Evolutionary conservation across 2,888 invertebrate genomes (phyloP), one percentile per base, ranked within the genome.

Genomic region (Polyommatus iphigenia): DNA sequence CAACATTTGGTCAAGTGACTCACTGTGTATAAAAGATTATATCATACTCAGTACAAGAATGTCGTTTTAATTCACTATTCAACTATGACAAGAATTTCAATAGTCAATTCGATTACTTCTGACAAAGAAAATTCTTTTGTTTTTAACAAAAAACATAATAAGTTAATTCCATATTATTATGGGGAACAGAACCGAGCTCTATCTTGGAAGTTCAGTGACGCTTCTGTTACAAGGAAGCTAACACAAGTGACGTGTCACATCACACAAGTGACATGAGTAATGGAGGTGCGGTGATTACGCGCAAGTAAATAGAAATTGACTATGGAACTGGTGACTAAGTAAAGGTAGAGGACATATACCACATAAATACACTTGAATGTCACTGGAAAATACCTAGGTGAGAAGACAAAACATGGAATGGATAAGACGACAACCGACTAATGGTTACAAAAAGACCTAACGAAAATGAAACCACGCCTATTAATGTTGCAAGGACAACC

Each of bases 231-330:
- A 24, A 62, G 24, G 62, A 62, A 62, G 62, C 62, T 4, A 24
- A 62, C 13, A 62, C 62, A 20, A 62, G 10, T 62, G 24, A 62
- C 62, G 36, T 71, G 32, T 32, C 32, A 32, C 32, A 32, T 36
- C 3, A 24, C 10, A 62, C 62, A 71, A 32, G 3, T 32, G 4
- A 32, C 36, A 36, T 7, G 36, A 71, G 71, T 71, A 71, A 71
- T 36, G 36, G 15, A 73, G 73, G 73, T 46, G 73, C 73, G 73
- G 73, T 24, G 20, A 73, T 72, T 72, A 50, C 73, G 41, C 41
- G 50, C 73, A 24, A 46, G 46, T 24, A 46, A 73, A 73, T 73
- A 73, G 73, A 73, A 46, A 73, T 71, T 71, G 71, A 36, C 36
- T 36, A 46, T 50, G 24, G 73, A 50, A 73, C 50, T 73, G 24